Percentiles rank a stretch among this genome's conserved stretches.
These are phyloP conservation scores for Ferdinandea cuprea DNA, from an alignment of 2,888 invertebrate species.

Conservation along the genomic window DNA sequence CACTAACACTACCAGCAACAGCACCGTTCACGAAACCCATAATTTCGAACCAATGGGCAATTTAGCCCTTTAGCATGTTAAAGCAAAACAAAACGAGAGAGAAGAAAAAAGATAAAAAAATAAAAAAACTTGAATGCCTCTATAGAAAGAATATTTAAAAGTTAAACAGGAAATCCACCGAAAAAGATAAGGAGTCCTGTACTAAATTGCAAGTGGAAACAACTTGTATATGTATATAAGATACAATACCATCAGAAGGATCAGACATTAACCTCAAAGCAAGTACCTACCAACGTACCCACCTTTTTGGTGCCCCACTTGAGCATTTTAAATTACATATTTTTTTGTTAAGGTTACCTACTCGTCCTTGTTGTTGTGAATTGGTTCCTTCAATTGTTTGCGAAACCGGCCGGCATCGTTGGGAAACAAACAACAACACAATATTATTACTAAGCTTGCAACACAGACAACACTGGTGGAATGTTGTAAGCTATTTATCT, in stretches of 20 bases:
- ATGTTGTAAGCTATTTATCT: slow-evolving; percentile 73
- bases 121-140: slow-evolving; percentile 30
- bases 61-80: slow-evolving; percentile 83
- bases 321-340: slow-evolving; percentile 57
- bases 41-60: slow-evolving; percentile 83
- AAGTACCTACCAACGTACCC: not conserved
- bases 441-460: slow-evolving; percentile 51
- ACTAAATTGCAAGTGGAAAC: slow-evolving; percentile 41
- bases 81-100: slow-evolving; percentile 36
- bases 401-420: slow-evolving; percentile 45
- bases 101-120: slow-evolving; percentile 23
- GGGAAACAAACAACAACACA: slow-evolving; percentile 20
- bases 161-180: slow-evolving; percentile 63
- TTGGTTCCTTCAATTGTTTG: slow-evolving; percentile 57
- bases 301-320: slow-evolving; percentile 3
- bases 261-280: slow-evolving; percentile 65
- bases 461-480: slow-evolving; percentile 44
- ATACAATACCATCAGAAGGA: slow-evolving; percentile 46
- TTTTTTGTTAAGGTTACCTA: slow-evolving; percentile 53
- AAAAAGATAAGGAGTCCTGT: slow-evolving; percentile 57
- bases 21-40: slow-evolving; percentile 80
- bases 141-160: slow-evolving; percentile 17
- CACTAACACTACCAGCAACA: slow-evolving; percentile 49
- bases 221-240: slow-evolving; percentile 15
- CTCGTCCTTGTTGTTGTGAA: slow-evolving; percentile 58